These are phyloP conservation scores for Glareola pratincola DNA, from an alignment of 2,113 vertebrate genomes.

Conservation along the genomic window DNA sequence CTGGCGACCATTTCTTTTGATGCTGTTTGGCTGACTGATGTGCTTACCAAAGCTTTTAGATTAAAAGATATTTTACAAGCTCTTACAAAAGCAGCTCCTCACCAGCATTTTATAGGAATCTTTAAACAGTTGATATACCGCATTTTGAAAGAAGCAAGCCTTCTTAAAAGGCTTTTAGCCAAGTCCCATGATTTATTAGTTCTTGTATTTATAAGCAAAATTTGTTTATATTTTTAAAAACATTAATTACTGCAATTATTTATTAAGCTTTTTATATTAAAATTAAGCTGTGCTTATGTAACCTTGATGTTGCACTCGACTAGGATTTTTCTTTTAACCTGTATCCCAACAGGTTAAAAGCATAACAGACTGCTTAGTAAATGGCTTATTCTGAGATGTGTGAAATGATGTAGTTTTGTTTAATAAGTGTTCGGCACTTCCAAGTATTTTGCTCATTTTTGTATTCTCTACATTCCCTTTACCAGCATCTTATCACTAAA, in stretches of 20 bases:
- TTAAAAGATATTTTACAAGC: neutral
- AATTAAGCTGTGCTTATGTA: neutral
- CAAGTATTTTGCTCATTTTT: neutral
- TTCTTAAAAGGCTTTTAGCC: neutral
- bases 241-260: neutral
- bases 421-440: neutral
- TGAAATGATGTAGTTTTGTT: neutral
- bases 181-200: neutral
- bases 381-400: neutral
- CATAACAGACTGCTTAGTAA: neutral
- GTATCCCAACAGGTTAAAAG: neutral
- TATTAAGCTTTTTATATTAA: neutral
- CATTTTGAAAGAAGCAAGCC: neutral
- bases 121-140: neutral
- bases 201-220: neutral
- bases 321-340: neutral
- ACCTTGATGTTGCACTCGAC: neutral
- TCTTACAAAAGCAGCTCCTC: neutral
- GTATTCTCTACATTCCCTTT: neutral
- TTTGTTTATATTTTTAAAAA: neutral
- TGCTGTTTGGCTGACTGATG: neutral
- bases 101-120: neutral
- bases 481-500: neutral
- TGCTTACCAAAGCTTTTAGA: neutral
- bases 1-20: neutral